Evolutionary conservation across 2,888 invertebrate genomes (phyloP).

Genomic region (Cybosia mesomella): DNA sequence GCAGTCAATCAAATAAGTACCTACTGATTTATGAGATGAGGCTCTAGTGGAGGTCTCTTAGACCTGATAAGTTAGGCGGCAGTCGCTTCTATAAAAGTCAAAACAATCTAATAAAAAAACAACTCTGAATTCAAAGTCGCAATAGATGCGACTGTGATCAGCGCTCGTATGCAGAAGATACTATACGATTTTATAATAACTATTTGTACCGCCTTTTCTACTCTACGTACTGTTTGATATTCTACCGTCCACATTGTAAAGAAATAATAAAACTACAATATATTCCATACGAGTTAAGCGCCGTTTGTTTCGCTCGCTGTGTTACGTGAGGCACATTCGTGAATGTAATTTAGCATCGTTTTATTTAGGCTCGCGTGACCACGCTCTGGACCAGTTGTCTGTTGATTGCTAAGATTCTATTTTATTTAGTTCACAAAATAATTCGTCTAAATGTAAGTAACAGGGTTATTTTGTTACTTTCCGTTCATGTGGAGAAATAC

Average conservation of each 20-base stretch:
- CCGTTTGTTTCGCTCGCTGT: slow-evolving; percentile 25
- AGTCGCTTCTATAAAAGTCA: too few species aligned
- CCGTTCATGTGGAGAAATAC: not conserved
- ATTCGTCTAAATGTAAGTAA: not conserved
- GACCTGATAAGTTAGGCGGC: too few species aligned
- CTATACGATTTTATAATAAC: not conserved
- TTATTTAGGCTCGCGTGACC: slow-evolving; percentile 40
- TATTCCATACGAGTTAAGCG: slow-evolving; percentile 33
- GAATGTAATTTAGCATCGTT: slow-evolving; percentile 36
- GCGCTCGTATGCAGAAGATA: too few species aligned
- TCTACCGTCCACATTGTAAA: not conserved
- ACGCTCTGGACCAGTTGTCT: slow-evolving; percentile 8
- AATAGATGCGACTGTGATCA: too few species aligned
- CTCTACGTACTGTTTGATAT: not conserved
- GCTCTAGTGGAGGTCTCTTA: too few species aligned
- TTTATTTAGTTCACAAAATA: not conserved
- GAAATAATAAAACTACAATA: slow-evolving; percentile 31
- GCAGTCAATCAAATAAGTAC: too few species aligned
- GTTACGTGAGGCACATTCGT: slow-evolving; percentile 45
- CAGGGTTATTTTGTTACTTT: not conserved
- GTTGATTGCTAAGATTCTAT: not conserved
- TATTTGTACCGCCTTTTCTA: not conserved
- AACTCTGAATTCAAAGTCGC: too few species aligned
- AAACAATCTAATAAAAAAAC: too few species aligned
- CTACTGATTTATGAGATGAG: too few species aligned